These are phyloP conservation scores for Pocillopora verrucosa DNA, from an alignment of 64 coral and sea anemone species.

Conservation along the genomic window DNA sequence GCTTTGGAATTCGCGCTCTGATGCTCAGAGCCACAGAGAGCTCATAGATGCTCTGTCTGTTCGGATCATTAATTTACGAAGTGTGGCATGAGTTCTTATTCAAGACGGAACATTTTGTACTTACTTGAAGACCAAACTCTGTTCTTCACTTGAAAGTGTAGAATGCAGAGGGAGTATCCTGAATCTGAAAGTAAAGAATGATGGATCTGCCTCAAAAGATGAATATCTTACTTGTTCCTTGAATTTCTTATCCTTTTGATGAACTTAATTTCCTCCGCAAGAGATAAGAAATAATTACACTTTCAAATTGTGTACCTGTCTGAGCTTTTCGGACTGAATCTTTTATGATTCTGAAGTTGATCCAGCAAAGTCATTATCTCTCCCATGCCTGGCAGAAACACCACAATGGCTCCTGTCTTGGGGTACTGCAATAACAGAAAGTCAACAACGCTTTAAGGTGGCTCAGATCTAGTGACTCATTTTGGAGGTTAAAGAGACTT, in stretches of 20 bases:
- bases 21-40: too few species aligned
- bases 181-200: slow-evolving; percentile 51
- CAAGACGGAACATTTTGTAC: not conserved
- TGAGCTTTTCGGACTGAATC: slow-evolving; percentile 61
- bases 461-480: not conserved
- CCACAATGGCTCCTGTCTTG: slow-evolving; percentile 65
- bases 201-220: too few species aligned
- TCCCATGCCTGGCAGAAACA: slow-evolving; percentile 85
- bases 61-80: too few species aligned
- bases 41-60: too few species aligned
- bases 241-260: too few species aligned
- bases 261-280: too few species aligned
- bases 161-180: slow-evolving; percentile 81
- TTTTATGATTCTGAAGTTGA: slow-evolving; percentile 61
- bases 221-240: too few species aligned
- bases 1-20: too few species aligned
- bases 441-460: not conserved
- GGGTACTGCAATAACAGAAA: slow-evolving; percentile 61
- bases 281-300: not conserved
- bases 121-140: slow-evolving; percentile 81
- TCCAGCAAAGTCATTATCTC: slow-evolving; percentile 80
- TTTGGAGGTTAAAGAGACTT: not conserved
- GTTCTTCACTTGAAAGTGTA: slow-evolving; percentile 81
- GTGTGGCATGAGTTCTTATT: too few species aligned
- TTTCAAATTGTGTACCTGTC: slow-evolving; percentile 36